Conservation (phyloP, 1,140 invertebrate genomes). For the Drosophila oshimai region DNA sequence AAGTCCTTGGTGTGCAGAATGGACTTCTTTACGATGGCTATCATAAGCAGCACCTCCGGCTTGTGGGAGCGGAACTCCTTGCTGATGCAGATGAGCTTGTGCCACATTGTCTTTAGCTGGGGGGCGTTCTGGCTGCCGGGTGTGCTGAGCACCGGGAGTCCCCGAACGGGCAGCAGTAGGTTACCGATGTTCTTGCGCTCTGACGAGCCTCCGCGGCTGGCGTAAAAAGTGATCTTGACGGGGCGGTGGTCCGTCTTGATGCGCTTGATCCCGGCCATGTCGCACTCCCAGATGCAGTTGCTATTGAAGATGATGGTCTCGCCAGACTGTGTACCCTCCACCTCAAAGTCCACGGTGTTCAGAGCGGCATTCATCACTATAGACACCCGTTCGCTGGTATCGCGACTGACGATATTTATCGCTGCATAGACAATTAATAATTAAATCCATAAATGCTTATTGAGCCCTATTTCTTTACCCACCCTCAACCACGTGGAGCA, state of each 20-base stretch:
- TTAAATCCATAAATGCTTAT: rapidly evolving
- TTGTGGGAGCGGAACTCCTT: conserved; percentile 59
- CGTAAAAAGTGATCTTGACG: conserved; percentile 58
- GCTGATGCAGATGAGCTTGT: conserved; percentile 63
- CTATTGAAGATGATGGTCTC: conserved; percentile 69
- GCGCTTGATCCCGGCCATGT: conserved; percentile 65
- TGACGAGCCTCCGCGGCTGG: not conserved
- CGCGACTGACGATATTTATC: conserved; percentile 57
- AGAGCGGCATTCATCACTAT: conserved; percentile 64
- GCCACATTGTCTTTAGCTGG: conserved; percentile 67
- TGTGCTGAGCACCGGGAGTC: conserved; percentile 48
- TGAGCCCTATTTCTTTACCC: not conserved
- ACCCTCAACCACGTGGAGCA: conserved; percentile 73
- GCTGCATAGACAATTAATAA: conserved; percentile 12
- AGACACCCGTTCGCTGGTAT: conserved; percentile 43
- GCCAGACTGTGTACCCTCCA: conserved; percentile 54
- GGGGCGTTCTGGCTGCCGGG: conserved; percentile 19
- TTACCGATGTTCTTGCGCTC: conserved; percentile 52
- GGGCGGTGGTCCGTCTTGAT: conserved; percentile 75
- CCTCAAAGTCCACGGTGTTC: conserved; percentile 70
- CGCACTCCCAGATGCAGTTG: conserved; percentile 77
- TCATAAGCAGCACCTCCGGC: conserved; percentile 64
- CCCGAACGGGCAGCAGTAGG: conserved; percentile 61
- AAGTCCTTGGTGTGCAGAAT: conserved; percentile 59
- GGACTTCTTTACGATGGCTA: conserved; percentile 69